Conservation (phyloP, 1,140 invertebrate genomes). For the Plodia interpunctella region DNA sequence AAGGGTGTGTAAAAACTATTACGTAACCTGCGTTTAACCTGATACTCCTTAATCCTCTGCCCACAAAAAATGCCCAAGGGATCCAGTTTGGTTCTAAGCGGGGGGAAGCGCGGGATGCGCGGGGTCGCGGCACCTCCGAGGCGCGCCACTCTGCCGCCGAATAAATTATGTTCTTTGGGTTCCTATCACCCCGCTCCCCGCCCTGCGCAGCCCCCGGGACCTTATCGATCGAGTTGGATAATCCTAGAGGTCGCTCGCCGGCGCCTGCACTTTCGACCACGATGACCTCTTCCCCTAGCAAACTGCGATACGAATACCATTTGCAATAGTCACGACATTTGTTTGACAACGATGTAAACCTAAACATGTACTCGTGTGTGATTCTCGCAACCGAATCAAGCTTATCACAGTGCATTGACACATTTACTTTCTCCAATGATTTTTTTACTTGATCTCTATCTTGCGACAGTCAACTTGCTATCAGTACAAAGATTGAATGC, state of each 20-base stretch:
- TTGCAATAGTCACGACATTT: conserved; percentile 50
- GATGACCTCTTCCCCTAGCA: conserved; percentile 36
- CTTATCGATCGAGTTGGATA: conserved; percentile 61
- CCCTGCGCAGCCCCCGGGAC: conserved; percentile 25
- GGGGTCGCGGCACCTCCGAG: conserved; percentile 39
- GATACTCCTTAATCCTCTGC: conserved; percentile 55
- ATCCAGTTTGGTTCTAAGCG: conserved; percentile 44
- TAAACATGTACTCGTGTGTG: conserved; percentile 8
- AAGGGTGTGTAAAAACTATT: conserved; percentile 65
- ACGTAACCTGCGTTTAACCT: conserved; percentile 62
- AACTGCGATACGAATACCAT: conserved; percentile 42
- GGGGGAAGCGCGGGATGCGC: conserved; percentile 25
- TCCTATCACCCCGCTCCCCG: conserved; percentile 26
- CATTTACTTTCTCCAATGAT: conserved; percentile 7
- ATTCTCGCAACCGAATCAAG: not conserved
- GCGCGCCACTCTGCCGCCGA: conserved; percentile 68
- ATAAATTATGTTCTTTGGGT: conserved; percentile 54
- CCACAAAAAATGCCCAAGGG: conserved; percentile 54
- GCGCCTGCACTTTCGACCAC: conserved; percentile 30
- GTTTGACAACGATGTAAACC: conserved; percentile 26
- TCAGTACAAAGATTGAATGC: conserved; percentile 33
- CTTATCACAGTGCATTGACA: not conserved
- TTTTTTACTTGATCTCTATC: conserved; percentile 17
- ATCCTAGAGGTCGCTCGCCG: conserved; percentile 53
- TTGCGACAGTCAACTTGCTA: conserved; percentile 21